These are phyloP conservation scores for Rhynchophorus ferrugineus DNA, from an alignment of 1,140 invertebrate species.

Conservation along the genomic window DNA sequence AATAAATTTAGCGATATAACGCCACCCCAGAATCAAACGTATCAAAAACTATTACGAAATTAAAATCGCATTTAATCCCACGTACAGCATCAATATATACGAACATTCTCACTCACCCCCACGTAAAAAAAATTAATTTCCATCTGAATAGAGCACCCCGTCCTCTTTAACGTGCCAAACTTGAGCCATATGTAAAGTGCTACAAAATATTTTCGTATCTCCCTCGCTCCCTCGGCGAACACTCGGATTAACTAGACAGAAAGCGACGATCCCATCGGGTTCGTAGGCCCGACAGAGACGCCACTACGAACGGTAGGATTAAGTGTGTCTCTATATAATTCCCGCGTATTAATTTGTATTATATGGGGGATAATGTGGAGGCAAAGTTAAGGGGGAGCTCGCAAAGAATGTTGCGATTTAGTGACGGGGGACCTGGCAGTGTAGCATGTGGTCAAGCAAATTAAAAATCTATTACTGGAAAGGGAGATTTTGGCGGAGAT, in stretches of 20 bases:
- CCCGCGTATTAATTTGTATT: conserved; percentile 34
- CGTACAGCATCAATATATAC: not conserved
- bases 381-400: conserved; percentile 27
- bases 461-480: conserved; percentile 27
- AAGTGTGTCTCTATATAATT: conserved; percentile 30
- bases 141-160: conserved; percentile 9
- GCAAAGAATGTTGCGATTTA: conserved; percentile 13
- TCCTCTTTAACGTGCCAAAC: conserved; percentile 11
- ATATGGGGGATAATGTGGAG: conserved; percentile 30
- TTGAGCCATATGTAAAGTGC: conserved; percentile 24
- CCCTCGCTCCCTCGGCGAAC: not conserved
- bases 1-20: no score
- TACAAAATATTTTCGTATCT: conserved; percentile 16
- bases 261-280: no score
- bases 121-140: conserved; percentile 10
- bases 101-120: not conserved
- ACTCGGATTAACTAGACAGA: not conserved
- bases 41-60: no score
- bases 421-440: conserved; percentile 1
- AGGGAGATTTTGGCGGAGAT: conserved; percentile 6
- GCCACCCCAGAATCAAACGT: no score
- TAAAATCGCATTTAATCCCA: conserved; percentile 2
- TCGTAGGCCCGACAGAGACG: no score
- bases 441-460: conserved; percentile 30
- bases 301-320: no score